Conservation (phyloP, 2,797 vertebrate species). For the Arnoldichthys spilopterus region DNA sequence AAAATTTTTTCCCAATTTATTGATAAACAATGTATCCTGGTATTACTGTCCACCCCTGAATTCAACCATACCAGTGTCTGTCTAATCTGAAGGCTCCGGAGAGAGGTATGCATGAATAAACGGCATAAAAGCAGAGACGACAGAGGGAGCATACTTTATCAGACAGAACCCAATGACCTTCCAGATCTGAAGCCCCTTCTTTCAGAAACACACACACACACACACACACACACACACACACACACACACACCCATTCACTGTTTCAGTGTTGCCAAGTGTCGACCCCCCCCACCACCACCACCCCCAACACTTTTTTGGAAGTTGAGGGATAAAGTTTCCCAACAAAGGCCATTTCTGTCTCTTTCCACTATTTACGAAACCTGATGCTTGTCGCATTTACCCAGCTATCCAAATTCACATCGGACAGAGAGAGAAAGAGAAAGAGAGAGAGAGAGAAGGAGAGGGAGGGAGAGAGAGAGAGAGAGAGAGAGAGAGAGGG, state of each 20-base stretch:
- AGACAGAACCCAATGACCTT: slow-evolving; percentile 55
- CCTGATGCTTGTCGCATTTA: slow-evolving; percentile 71
- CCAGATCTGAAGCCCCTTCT: slow-evolving; percentile 41
- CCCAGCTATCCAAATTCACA: slow-evolving; percentile 69
- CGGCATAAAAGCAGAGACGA: slow-evolving; percentile 27
- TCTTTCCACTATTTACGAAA: slow-evolving; percentile 78
- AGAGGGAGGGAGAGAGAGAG: slow-evolving; percentile 5
- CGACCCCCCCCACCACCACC: slow-evolving; percentile 50
- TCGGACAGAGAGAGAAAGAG: slow-evolving; percentile 24
- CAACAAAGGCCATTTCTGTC: slow-evolving; percentile 87
- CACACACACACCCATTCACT: slow-evolving; percentile 48
- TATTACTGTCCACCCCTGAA: background rate
- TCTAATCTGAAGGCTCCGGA: slow-evolving; percentile 18
- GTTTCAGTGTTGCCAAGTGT: slow-evolving; percentile 73
- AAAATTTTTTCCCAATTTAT: too few species aligned
- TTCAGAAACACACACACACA: slow-evolving; percentile 3
- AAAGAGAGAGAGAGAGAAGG: slow-evolving; percentile 16
- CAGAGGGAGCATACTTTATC: slow-evolving; percentile 52
- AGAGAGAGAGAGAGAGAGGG: slow-evolving; percentile 33
- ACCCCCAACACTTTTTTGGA: slow-evolving; percentile 67
- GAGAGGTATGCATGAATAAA: slow-evolving; percentile 38
- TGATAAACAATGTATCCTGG: background rate
- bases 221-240: slow-evolving; percentile 30
- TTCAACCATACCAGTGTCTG: slow-evolving; percentile 17
- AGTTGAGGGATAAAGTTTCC: slow-evolving; percentile 91